Percentiles rank a stretch among this genome's conserved stretches.
Conservation (phyloP, 2,888 invertebrate species). For the Matsumyia berberina region DNA sequence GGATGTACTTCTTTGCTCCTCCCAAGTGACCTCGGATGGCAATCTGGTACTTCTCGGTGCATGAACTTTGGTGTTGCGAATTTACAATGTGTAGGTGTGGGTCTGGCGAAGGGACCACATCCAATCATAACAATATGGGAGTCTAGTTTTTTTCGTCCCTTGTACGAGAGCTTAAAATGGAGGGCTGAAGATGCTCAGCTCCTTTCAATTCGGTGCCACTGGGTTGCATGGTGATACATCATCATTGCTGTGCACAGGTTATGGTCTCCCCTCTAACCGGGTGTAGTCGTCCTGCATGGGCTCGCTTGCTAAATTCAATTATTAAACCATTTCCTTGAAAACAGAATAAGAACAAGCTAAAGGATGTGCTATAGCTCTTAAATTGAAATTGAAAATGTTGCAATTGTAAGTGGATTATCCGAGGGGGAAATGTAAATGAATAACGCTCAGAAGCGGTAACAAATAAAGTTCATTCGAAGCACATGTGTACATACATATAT, state of each 20-base stretch:
- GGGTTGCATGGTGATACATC: slow-evolving; percentile 50
- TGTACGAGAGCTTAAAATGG: slow-evolving; percentile 21
- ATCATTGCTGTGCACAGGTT: slow-evolving; percentile 41
- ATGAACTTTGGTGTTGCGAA: slow-evolving; percentile 60
- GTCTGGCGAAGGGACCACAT: slow-evolving; percentile 8
- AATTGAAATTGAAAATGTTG: slow-evolving; percentile 73
- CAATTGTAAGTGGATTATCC: slow-evolving; percentile 73
- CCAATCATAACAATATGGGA: slow-evolving; percentile 56
- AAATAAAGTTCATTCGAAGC: slow-evolving; percentile 64
- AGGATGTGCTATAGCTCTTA: slow-evolving; percentile 60
- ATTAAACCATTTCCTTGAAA: slow-evolving; percentile 69
- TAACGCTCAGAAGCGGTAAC: slow-evolving; percentile 58
- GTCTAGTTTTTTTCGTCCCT: slow-evolving; percentile 21
- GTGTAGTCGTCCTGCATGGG: slow-evolving; percentile 28
- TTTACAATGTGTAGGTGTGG: slow-evolving; percentile 23
- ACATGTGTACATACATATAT: slow-evolving; percentile 34
- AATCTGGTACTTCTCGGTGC: slow-evolving; percentile 54
- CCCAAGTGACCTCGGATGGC: slow-evolving; percentile 1
- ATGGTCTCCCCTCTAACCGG: slow-evolving; percentile 26
- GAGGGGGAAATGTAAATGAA: slow-evolving; percentile 66
- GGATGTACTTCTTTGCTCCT: slow-evolving; percentile 3
- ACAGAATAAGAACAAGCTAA: slow-evolving; percentile 54
- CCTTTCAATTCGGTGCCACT: slow-evolving; percentile 15
- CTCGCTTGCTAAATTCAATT: slow-evolving; percentile 72
- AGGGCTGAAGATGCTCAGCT: slow-evolving; percentile 46